Evolutionary conservation across 2,113 vertebrate genomes (phyloP), one percentile per base, ranked within the genome.

Genomic region (Anser brachyrhynchus): DNA sequence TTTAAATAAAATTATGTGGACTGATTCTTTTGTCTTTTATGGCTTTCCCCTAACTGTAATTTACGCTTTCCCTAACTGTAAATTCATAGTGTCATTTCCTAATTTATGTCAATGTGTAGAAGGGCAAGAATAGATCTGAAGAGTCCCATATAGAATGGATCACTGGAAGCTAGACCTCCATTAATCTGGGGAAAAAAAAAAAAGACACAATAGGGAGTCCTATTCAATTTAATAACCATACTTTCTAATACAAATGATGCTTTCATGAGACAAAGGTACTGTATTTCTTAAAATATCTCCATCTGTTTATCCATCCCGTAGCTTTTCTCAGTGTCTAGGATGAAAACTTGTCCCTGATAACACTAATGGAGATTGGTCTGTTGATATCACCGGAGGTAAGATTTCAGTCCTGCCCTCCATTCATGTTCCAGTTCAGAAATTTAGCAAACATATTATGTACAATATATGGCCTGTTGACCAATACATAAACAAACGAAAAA

Each of bases 21-120:
- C 41, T 70, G 87, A 87, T 80, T 82, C 31, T 95, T 62, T 71
- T 81, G 43, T 77, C n/a, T 58, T 55, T 49, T 26, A 81, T n/a
- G 41, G 13, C 14, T 81, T 37, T 49, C 20, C 20, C 46, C 21
- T 22, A 49, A 49, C 46, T 49, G 46, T 49, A 49, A 49, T 49
- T 49, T 22, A 49, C 20, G 10, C 46, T 49, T 49, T 22, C 46
- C 46, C 46, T 18, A 54, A 71, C 11, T 54, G 37, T 64, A 59
- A 72, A 49, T 49, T 66, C 37, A 62, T 28, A 61, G 41, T 14
- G 33, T 10, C 20, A 65, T 73, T 62, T 84, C 61, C 74, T 80
- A 64, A 83, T 78, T 46, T 80, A 52, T 26, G 59, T 13, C 2
- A 6, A 33, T 8, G 7, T 61, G 19, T 3, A 54, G 61, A 72